Conservation (phyloP, 2,888 invertebrate genomes). For the Dynastes tityus region DNA sequence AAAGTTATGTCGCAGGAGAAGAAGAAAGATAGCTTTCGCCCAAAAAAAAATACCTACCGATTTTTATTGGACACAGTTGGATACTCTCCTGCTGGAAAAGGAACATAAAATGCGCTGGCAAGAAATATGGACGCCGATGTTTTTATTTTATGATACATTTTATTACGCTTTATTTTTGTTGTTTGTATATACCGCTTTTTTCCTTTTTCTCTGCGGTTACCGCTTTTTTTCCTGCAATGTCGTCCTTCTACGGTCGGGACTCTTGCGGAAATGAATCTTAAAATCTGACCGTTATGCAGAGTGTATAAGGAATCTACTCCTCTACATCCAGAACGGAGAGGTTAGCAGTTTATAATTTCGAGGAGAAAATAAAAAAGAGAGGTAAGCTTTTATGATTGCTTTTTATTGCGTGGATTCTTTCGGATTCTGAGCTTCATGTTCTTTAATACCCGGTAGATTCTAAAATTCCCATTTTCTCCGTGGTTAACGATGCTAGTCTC, state of each 20-base stretch:
- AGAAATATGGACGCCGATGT: conserved; percentile 48
- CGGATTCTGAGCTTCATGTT: not conserved
- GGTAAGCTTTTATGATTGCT: conserved; percentile 25
- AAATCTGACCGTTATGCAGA: conserved; percentile 25
- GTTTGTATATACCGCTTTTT: conserved; percentile 34
- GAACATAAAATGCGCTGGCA: conserved; percentile 43
- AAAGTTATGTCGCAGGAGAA: conserved; percentile 37
- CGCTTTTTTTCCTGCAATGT: not conserved
- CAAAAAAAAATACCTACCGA: conserved; percentile 44
- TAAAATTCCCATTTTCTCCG: too few species aligned
- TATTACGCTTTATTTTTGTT: conserved; percentile 48
- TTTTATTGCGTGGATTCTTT: conserved; percentile 15
- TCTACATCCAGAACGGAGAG: not conserved
- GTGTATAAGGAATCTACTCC: conserved; percentile 4
- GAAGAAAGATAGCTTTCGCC: conserved; percentile 35
- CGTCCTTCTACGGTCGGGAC: too few species aligned
- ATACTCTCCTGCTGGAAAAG: conserved; percentile 21
- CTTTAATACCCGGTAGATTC: too few species aligned
- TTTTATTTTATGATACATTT: conserved; percentile 49
- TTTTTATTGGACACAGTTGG: conserved; percentile 48
- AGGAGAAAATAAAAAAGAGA: conserved; percentile 12
- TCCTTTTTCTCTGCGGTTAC: not conserved
- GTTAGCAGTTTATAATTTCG: conserved; percentile 38
- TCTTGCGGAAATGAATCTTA: conserved; percentile 47
- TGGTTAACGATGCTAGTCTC: too few species aligned